Conservation (phyloP, 2,888 invertebrate genomes). For the Hemistola chrysoprasaria region DNA sequence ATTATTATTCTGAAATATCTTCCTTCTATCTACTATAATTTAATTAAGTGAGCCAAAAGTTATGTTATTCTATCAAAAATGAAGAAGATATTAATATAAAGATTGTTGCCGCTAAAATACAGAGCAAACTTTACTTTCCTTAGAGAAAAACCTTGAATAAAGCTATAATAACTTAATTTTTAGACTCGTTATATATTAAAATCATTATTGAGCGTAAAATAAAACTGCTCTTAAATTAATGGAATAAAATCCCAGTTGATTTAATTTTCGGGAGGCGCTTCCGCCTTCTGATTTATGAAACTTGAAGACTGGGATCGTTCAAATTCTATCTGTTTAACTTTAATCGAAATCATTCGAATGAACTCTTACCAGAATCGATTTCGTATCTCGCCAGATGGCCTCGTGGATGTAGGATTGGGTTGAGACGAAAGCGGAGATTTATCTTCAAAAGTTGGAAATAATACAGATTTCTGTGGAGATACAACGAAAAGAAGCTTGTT, state of each 20-base stretch:
- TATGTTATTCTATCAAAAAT: no score
- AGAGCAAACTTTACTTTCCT: no score
- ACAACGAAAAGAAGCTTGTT: conserved; percentile 13
- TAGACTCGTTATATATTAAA: no score
- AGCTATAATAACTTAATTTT: no score
- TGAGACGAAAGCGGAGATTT: conserved; percentile 9
- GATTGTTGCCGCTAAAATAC: no score
- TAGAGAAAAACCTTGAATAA: no score
- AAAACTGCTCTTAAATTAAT: conserved; percentile 11
- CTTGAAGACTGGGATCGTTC: conserved; percentile 14
- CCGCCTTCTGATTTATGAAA: conserved; percentile 19
- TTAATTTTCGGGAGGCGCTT: conserved; percentile 15
- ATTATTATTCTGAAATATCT: no score
- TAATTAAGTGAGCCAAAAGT: no score
- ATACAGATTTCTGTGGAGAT: conserved; percentile 12
- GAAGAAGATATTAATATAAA: no score
- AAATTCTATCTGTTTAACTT: conserved; percentile 17
- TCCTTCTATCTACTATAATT: no score
- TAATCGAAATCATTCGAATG: conserved; percentile 21
- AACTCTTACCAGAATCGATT: conserved; percentile 11
- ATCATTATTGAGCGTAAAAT: conserved; percentile 5
- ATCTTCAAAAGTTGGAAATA: conserved; percentile 8
- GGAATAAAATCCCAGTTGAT: conserved; percentile 14
- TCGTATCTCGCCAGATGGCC: conserved; percentile 10
- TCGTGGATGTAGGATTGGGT: conserved; percentile 9